Percentiles rank a stretch among this genome's conserved stretches.
These are phyloP conservation scores for Drosophila anomalata DNA, from an alignment of 2,888 invertebrate species.

Conservation along the genomic window DNA sequence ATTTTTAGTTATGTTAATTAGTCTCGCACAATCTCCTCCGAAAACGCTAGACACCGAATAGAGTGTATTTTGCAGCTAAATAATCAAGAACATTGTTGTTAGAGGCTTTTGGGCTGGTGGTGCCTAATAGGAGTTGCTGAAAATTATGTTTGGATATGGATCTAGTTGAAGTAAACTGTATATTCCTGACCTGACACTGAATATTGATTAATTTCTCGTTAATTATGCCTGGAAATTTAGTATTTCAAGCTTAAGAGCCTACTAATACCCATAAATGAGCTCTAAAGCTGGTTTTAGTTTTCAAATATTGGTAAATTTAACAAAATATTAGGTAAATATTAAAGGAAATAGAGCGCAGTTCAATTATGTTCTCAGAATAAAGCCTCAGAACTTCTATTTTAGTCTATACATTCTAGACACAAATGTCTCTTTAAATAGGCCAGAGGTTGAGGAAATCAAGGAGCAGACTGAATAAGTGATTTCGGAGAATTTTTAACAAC, in stretches of 20 bases:
- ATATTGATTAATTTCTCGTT: neutral
- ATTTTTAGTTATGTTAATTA: slow-evolving; percentile 54
- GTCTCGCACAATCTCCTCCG: slow-evolving; percentile 6
- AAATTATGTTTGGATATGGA: slow-evolving; percentile 14
- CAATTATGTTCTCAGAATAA: no score
- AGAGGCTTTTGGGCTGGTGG: slow-evolving; percentile 2
- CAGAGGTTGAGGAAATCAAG: slow-evolving; percentile 10
- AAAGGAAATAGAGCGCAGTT: no score
- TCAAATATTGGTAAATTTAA: neutral
- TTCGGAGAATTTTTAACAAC: slow-evolving; percentile 10
- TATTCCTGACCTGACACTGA: neutral
- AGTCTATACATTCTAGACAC: neutral
- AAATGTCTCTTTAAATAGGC: neutral
- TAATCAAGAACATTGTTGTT: slow-evolving; percentile 3
- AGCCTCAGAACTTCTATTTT: no score
- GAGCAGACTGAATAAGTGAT: neutral
- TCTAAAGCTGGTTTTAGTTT: neutral
- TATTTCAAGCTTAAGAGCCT: neutral
- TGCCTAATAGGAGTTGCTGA: slow-evolving; percentile 4
- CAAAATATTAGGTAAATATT: neutral
- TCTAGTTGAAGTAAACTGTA: slow-evolving; percentile 17
- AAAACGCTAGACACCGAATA: neutral
- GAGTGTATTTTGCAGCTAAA: slow-evolving; percentile 16
- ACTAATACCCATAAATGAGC: neutral
- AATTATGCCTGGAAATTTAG: neutral